These are phyloP conservation scores for Volucella zonaria DNA, from an alignment of 2,888 invertebrate genomes.

Conservation along the genomic window DNA sequence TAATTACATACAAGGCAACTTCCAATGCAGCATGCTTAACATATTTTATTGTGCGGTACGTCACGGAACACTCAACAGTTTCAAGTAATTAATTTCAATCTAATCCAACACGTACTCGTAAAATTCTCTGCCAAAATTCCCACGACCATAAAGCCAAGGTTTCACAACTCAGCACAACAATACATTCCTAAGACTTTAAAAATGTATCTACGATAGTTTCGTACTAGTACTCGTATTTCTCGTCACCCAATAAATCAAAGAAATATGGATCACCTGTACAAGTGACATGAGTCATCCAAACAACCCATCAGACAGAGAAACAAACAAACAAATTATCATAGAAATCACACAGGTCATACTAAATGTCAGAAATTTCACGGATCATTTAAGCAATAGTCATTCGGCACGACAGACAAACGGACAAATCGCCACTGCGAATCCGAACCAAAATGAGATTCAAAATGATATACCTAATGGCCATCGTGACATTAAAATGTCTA, in stretches of 20 bases:
- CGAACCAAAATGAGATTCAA: constrained; percentile 3
- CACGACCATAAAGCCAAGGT: not conserved
- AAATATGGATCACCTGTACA: not conserved
- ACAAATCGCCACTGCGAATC: constrained; percentile 7
- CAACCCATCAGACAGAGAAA: not conserved
- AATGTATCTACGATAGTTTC: not conserved
- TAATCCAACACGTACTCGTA: not conserved
- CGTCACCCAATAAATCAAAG: not conserved
- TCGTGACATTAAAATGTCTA: not conserved
- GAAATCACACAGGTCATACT: constrained; percentile 7
- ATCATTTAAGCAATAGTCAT: constrained; percentile 30
- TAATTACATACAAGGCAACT: constrained; percentile 13
- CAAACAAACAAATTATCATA: not conserved
- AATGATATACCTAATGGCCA: constrained; percentile 18
- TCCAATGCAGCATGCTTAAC: constrained; percentile 9
- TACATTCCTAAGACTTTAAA: not conserved
- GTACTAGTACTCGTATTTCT: not conserved
- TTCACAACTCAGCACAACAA: not conserved
- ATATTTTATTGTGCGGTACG: constrained; percentile 5
- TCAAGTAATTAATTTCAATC: constrained; percentile 21
- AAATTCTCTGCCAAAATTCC: not conserved
- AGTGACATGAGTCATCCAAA: not conserved
- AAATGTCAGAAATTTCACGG: constrained; percentile 51
- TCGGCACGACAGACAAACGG: not conserved
- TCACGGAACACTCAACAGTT: constrained; percentile 14